Conservation (phyloP, 2,888 invertebrate species). For the Caradrina kadenii region DNA sequence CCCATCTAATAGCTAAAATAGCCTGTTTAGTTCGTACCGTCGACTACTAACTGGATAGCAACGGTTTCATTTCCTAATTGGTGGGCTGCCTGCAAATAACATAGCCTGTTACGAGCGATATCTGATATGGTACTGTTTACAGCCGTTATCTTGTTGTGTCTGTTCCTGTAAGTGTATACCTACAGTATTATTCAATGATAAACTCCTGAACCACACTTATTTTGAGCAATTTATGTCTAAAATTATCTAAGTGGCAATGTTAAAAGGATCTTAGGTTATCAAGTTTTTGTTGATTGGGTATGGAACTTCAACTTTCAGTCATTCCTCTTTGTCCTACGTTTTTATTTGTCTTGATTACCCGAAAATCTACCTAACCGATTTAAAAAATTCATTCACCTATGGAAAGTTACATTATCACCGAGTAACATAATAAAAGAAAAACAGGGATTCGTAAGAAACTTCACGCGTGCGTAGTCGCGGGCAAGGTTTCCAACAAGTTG, state of each 20-base stretch:
- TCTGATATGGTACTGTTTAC: conserved; percentile 66
- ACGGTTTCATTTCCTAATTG: conserved; percentile 53
- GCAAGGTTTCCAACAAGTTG: neutral
- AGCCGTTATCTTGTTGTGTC: conserved; percentile 63
- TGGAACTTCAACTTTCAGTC: conserved; percentile 16
- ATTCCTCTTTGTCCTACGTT: neutral
- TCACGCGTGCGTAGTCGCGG: no score
- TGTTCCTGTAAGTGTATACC: conserved; percentile 55
- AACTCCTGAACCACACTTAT: conserved; percentile 65
- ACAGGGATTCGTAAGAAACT: no score
- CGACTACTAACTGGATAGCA: conserved; percentile 38
- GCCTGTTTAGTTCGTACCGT: conserved; percentile 6
- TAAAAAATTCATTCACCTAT: no score
- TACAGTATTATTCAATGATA: conserved; percentile 62
- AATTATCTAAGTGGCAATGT: conserved; percentile 43
- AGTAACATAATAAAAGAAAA: no score
- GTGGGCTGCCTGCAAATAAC: conserved; percentile 50
- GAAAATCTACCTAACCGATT: no score
- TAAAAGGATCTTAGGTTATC: conserved; percentile 49
- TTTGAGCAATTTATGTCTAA: conserved; percentile 58
- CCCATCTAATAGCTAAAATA: neutral
- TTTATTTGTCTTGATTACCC: no score
- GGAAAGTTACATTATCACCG: no score
- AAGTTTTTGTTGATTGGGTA: conserved; percentile 12
- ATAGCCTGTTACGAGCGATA: conserved; percentile 56